phyloP scores from a whole-genome alignment of 1,140 invertebrate genomes.

The Stegodyphus dumicola region DNA sequence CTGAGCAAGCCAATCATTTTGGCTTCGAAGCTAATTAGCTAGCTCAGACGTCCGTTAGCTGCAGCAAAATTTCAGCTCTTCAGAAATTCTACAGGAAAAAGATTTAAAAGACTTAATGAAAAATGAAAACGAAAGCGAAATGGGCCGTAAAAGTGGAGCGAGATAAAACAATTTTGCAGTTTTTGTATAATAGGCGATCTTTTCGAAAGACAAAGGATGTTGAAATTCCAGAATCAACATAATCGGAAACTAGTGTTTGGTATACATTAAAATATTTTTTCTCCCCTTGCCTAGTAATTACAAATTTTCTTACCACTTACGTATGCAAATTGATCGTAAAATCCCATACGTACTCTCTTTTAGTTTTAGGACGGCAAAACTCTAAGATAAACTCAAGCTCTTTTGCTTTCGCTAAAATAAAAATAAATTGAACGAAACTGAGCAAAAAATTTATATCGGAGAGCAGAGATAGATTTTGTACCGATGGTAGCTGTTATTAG shows the following conservation, averaged over 20 bases:
- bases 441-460: no score
- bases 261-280: constrained; percentile 23
- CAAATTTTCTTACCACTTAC: constrained; percentile 52
- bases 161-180: constrained; percentile 20
- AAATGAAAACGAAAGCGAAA: not conserved
- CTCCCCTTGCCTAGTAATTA: constrained; percentile 33
- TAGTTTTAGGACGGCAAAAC: constrained; percentile 26
- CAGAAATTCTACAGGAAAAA: no score
- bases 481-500: no score
- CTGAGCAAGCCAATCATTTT: no score
- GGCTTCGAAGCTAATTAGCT: no score
- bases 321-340: constrained; percentile 54
- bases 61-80: no score
- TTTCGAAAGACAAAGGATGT: constrained; percentile 32
- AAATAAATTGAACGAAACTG: no score
- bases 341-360: constrained; percentile 47
- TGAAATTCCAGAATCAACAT: constrained; percentile 35
- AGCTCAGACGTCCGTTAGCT: no score
- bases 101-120: not conserved
- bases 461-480: no score
- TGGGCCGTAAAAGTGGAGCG: not conserved
- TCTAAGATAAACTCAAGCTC: not conserved
- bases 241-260: constrained; percentile 42
- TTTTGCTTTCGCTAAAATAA: no score
- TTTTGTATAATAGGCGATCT: constrained; percentile 23